Conservation (phyloP, 1,140 invertebrate species). For the Bombus fervidus region DNA sequence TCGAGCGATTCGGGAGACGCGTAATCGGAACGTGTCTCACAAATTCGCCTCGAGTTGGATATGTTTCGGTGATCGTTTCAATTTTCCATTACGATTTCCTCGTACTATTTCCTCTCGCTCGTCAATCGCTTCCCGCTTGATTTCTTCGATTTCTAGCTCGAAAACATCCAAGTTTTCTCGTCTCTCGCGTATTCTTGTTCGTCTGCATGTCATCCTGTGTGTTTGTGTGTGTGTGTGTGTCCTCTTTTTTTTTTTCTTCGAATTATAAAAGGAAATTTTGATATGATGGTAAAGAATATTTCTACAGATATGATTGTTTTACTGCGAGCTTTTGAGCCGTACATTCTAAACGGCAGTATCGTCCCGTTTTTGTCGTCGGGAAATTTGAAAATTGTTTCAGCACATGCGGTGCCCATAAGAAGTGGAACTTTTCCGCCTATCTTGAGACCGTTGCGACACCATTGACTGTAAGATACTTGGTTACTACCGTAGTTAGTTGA, state of each 20-base stretch:
- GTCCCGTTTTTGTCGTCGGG: conserved; percentile 5
- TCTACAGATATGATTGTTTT: conserved; percentile 39
- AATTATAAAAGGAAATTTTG: conserved; percentile 25
- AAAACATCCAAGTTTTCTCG: neutral
- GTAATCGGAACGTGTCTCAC: neutral
- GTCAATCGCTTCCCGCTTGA: neutral
- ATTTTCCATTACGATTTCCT: conserved; percentile 43
- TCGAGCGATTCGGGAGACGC: conserved; percentile 1
- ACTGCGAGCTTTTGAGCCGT: conserved; percentile 27
- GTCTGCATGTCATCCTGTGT: neutral
- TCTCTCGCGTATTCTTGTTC: neutral
- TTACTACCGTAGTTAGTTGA: conserved; percentile 51
- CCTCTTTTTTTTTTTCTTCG: neutral
- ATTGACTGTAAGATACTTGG: conserved; percentile 55
- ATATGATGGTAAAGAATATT: conserved; percentile 14
- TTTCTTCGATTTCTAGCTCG: neutral
- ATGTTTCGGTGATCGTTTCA: conserved; percentile 63
- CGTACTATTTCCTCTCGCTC: neutral
- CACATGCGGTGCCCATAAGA: conserved; percentile 31
- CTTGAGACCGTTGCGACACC: conserved; percentile 52
- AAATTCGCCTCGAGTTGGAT: conserved; percentile 61
- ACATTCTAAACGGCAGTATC: conserved; percentile 64
- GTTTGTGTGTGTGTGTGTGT: neutral
- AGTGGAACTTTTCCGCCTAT: conserved; percentile 60
- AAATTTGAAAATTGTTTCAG: conserved; percentile 18